A percentile compares a stretch with the other conserved stretches of the same genome.
Conservation (phyloP, 2,888 invertebrate genomes). For the Gandaritis pyraliata region DNA sequence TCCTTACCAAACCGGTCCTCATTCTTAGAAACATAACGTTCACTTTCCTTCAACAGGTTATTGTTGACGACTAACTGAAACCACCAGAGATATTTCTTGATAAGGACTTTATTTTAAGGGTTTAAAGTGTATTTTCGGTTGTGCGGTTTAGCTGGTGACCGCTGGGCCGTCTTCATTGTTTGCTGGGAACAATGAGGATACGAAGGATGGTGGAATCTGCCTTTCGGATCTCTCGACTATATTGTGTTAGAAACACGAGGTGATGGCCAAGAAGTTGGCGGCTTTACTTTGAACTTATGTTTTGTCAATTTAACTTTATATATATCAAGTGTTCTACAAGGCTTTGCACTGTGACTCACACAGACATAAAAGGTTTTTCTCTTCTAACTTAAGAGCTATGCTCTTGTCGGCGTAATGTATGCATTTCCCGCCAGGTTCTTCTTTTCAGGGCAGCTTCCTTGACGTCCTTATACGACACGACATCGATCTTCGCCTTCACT, state of each 20-base stretch:
- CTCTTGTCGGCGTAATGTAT: too few species aligned
- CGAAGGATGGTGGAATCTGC: conserved; percentile 64
- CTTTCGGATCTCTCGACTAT: conserved; percentile 61
- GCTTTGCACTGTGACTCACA: too few species aligned
- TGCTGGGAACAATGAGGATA: conserved; percentile 61
- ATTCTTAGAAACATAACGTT: background rate
- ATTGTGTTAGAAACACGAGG: conserved; percentile 48
- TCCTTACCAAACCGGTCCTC: conserved; percentile 7
- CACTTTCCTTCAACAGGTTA: conserved; percentile 2
- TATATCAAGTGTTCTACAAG: too few species aligned
- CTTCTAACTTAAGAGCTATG: too few species aligned
- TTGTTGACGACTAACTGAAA: conserved; percentile 15
- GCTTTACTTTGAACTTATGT: background rate
- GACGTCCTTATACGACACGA: too few species aligned
- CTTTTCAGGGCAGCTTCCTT: too few species aligned
- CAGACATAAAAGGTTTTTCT: too few species aligned
- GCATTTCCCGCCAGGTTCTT: too few species aligned
- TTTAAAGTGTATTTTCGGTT: conserved; percentile 24
- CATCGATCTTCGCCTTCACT: too few species aligned
- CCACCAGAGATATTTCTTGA: background rate
- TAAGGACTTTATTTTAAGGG: conserved; percentile 21
- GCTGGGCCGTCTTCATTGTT: conserved; percentile 59
- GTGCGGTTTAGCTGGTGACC: conserved; percentile 38
- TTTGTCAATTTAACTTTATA: too few species aligned
- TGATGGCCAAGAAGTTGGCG: conserved; percentile 43